Evolutionary conservation across 1,140 invertebrate genomes (phyloP).

Genomic region (Mycetomoellerius zeteki): DNA sequence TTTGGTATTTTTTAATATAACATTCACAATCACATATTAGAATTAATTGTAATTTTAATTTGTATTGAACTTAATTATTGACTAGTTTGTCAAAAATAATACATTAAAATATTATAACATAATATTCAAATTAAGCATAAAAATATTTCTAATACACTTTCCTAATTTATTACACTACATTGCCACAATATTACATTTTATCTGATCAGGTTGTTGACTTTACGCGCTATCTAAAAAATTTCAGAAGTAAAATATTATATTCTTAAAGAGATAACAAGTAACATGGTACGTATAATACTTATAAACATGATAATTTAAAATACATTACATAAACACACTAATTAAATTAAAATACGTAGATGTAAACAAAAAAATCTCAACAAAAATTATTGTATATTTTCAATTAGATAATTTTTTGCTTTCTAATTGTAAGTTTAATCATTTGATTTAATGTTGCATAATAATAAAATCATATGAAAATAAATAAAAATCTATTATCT

Average conservation of each 20-base stretch:
- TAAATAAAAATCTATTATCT: too few species aligned
- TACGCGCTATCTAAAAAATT: not conserved
- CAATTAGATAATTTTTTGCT: too few species aligned
- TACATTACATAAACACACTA: not conserved
- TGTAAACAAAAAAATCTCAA: too few species aligned
- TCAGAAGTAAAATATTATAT: not conserved
- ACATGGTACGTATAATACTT: not conserved
- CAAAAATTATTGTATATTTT: too few species aligned
- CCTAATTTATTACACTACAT: not conserved
- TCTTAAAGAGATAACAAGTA: not conserved
- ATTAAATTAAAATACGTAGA: not conserved
- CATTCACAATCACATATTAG: not conserved
- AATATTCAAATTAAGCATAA: not conserved
- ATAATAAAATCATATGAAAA: too few species aligned
- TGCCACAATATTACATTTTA: not conserved
- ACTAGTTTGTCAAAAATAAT: not conserved
- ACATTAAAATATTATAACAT: not conserved
- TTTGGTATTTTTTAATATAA: not conserved
- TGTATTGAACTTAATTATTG: not conserved
- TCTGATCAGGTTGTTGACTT: not conserved
- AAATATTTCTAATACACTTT: not conserved
- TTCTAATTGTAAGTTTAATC: too few species aligned
- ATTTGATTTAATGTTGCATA: too few species aligned
- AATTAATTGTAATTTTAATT: not conserved
- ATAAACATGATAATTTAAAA: not conserved